phyloP scores from a whole-genome alignment of 2,113 vertebrate genomes.

The Dromas ardeola region DNA sequence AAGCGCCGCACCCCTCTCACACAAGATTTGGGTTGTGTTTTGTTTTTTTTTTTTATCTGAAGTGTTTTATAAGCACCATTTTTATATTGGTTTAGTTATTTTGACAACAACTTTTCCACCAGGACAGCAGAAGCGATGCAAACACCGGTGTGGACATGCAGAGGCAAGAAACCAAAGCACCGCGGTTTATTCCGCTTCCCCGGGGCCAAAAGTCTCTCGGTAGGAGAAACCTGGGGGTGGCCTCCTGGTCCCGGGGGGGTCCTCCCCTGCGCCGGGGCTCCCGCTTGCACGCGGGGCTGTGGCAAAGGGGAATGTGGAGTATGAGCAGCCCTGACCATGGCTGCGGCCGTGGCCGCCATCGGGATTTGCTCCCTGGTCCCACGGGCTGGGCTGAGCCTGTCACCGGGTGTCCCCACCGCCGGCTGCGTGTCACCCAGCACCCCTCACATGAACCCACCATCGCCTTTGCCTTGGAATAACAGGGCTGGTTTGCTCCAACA shows the following conservation, averaged over 20 bases:
- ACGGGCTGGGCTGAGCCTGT: neutral
- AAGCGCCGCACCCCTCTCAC: neutral
- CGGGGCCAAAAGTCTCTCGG: rapidly evolving
- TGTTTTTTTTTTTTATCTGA: too few relatives aligned
- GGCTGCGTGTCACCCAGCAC: neutral
- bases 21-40: too few relatives aligned
- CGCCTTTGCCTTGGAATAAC: neutral
- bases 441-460: neutral
- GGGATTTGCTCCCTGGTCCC: neutral
- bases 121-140: neutral
- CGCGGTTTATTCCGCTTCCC: neutral
- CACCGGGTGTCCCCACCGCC: neutral
- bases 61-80: neutral
- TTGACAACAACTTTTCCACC: neutral
- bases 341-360: rapidly evolving
- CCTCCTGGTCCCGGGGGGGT: neutral
- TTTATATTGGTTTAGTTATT: neutral
- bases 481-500: neutral
- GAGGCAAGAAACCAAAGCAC: neutral
- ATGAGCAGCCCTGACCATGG: neutral
- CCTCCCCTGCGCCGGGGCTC: neutral
- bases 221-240: neutral
- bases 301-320: too few relatives aligned
- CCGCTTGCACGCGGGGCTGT: rapidly evolving
- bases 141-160: neutral